A percentile compares a stretch with the other conserved stretches of the same genome.
These are phyloP conservation scores for Manacus vitellinus DNA, from an alignment of 2,113 vertebrate species.

Conservation along the genomic window DNA sequence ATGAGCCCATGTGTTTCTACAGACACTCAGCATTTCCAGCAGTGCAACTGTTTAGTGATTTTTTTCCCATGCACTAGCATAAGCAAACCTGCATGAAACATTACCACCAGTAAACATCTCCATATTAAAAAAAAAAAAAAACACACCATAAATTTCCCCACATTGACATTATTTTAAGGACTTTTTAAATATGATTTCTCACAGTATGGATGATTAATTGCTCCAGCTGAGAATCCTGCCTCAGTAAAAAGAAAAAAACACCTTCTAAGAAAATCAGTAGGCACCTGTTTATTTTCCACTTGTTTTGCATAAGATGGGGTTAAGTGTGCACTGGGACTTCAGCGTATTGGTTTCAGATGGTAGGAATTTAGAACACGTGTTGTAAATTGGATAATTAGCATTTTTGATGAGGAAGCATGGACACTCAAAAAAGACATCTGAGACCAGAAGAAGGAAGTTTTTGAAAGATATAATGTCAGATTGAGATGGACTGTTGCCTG, in stretches of 20 bases:
- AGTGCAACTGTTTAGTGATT: neutral
- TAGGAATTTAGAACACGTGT: neutral
- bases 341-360: neutral
- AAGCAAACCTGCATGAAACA: neutral
- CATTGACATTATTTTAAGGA: neutral
- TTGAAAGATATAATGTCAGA: neutral
- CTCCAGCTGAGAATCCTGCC: neutral
- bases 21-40: neutral
- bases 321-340: neutral
- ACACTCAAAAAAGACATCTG: neutral
- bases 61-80: neutral
- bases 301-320: neutral
- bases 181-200: neutral
- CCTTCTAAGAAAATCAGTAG: neutral
- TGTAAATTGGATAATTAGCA: slow-evolving; percentile 25
- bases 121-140: neutral
- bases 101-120: neutral
- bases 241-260: neutral
- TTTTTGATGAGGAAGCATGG: neutral
- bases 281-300: neutral
- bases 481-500: neutral
- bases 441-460: neutral
- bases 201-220: neutral
- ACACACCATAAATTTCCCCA: neutral
- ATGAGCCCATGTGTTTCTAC: neutral